phyloP scores from a whole-genome alignment of 2,113 vertebrate genomes.

The Nannospalax galili region DNA sequence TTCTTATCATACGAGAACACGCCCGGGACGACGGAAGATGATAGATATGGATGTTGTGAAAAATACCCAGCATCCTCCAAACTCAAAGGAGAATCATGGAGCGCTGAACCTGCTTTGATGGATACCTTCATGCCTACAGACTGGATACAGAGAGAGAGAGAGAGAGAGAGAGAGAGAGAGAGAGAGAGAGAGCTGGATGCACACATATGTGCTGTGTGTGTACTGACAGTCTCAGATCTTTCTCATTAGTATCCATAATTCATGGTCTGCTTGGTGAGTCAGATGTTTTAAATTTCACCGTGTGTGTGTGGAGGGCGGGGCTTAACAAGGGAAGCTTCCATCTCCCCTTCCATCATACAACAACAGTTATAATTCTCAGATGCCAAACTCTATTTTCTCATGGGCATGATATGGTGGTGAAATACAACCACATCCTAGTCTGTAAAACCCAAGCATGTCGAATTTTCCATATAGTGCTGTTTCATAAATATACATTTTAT shows the following conservation, averaged over 20 bases:
- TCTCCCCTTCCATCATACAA: not conserved
- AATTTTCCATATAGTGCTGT: constrained; percentile 22
- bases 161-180: too few relatives aligned
- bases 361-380: not conserved
- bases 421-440: not conserved
- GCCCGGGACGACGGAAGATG: constrained; percentile 63
- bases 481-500: constrained; percentile 68
- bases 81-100: constrained; percentile 7
- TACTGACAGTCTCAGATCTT: not conserved
- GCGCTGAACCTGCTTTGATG: not conserved
- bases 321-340: not conserved
- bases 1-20: constrained; percentile 74
- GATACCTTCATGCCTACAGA: accelerated
- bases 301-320: not conserved
- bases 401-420: not conserved
- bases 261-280: not conserved
- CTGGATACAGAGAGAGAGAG: accelerated
- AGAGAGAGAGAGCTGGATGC: not conserved
- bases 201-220: not conserved
- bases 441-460: not conserved
- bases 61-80: constrained; percentile 27
- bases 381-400: constrained; percentile 15
- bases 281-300: constrained; percentile 58
- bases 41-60: constrained; percentile 51
- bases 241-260: not conserved